Evolutionary conservation across 2,888 invertebrate species (phyloP).

Genomic region (Alitta virens): DNA sequence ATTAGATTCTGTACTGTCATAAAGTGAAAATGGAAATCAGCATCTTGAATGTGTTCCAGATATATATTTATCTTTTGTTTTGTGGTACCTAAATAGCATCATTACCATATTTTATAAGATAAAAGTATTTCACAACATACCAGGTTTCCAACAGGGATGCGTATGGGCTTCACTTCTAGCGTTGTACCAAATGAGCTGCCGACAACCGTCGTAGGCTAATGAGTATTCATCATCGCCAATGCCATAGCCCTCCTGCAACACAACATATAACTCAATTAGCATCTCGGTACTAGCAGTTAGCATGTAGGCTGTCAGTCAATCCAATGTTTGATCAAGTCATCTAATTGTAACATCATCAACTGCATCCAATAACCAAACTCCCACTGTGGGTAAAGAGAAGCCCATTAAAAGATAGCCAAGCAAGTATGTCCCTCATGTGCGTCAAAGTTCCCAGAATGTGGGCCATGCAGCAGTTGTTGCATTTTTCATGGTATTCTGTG

Average conservation of each 20-base stretch:
- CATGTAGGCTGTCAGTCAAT: too few species aligned
- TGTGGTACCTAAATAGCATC: not conserved
- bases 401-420: too few species aligned
- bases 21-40: not conserved
- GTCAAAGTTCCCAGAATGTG: too few species aligned
- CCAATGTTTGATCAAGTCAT: too few species aligned
- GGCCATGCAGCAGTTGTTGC: too few species aligned
- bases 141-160: conserved; percentile 73
- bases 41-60: too few species aligned
- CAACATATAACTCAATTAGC: not conserved
- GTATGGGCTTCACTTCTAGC: conserved; percentile 69
- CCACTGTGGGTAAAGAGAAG: too few species aligned
- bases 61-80: not conserved
- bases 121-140: conserved; percentile 41
- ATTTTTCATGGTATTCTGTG: too few species aligned
- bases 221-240: conserved; percentile 90
- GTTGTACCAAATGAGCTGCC: conserved; percentile 85
- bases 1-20: not conserved
- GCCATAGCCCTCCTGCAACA: conserved; percentile 82
- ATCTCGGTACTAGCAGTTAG: too few species aligned
- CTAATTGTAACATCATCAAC: too few species aligned
- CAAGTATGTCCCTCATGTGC: too few species aligned
- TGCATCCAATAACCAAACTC: too few species aligned
- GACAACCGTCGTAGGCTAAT: conserved; percentile 88
- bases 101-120: not conserved